Conservation (phyloP, 2,797 vertebrate genomes). For the Cuniculus paca region DNA sequence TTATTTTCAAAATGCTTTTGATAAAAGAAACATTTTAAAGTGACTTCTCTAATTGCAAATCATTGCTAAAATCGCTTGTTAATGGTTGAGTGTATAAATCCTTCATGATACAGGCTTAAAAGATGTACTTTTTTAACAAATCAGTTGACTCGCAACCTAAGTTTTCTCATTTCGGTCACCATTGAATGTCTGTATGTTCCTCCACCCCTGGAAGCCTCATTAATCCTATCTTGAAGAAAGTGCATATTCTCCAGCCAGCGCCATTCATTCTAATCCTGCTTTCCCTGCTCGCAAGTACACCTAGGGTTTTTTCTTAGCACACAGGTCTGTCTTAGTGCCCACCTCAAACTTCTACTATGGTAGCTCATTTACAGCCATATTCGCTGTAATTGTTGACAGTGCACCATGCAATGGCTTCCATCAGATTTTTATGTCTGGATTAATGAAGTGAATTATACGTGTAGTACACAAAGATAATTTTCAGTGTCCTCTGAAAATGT, state of each 20-base stretch:
- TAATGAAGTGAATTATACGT: background rate
- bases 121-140: background rate
- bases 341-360: background rate
- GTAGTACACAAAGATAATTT: fast-evolving
- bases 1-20: conserved; percentile 81
- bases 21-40: conserved; percentile 81
- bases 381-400: fast-evolving
- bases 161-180: conserved; percentile 14
- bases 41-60: conserved; percentile 76
- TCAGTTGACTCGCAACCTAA: background rate
- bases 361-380: background rate
- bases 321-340: background rate
- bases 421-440: background rate
- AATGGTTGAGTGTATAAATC: background rate
- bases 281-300: background rate
- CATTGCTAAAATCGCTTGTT: conserved; percentile 59
- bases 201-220: background rate
- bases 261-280: background rate
- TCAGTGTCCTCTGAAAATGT: background rate
- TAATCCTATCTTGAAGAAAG: conserved; percentile 1
- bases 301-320: background rate
- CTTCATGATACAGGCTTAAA: background rate
- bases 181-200: background rate
- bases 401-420: fast-evolving
- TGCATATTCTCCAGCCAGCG: background rate